Evolutionary conservation across 2,113 vertebrate species (phyloP).

Genomic region (Vombatus ursinus): DNA sequence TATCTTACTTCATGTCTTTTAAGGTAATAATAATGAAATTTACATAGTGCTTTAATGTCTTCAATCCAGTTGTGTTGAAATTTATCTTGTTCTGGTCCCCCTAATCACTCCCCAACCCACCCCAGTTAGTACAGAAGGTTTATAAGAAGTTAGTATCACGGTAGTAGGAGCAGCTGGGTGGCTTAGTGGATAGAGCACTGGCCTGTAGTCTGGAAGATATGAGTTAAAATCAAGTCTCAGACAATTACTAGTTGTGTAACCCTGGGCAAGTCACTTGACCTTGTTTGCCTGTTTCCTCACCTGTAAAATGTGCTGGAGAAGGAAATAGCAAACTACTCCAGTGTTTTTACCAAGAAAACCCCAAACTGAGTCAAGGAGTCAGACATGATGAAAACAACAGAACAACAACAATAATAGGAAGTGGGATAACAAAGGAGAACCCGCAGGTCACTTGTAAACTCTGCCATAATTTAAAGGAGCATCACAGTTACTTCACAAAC

Average conservation of each 20-base stretch:
- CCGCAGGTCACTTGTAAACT: background rate
- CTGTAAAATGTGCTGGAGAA: too few relatives aligned
- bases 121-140: too few relatives aligned
- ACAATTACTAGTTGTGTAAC: background rate
- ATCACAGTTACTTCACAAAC: background rate
- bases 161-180: background rate
- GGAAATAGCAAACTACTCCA: too few relatives aligned
- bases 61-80: too few relatives aligned
- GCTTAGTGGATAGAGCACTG: background rate
- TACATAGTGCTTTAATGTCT: too few relatives aligned
- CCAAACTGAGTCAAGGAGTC: too few relatives aligned
- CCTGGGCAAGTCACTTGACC: background rate
- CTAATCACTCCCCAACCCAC: too few relatives aligned
- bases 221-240: background rate
- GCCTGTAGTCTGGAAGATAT: background rate
- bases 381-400: background rate
- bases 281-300: background rate
- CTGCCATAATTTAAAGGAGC: background rate
- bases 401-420: background rate
- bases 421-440: background rate
- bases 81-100: too few relatives aligned
- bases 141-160: too few relatives aligned
- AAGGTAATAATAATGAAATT: too few relatives aligned
- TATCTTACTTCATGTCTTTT: too few relatives aligned
- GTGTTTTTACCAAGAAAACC: too few relatives aligned